These are phyloP conservation scores for Oligia strigilis DNA, from an alignment of 2,888 invertebrate genomes.

Conservation along the genomic window DNA sequence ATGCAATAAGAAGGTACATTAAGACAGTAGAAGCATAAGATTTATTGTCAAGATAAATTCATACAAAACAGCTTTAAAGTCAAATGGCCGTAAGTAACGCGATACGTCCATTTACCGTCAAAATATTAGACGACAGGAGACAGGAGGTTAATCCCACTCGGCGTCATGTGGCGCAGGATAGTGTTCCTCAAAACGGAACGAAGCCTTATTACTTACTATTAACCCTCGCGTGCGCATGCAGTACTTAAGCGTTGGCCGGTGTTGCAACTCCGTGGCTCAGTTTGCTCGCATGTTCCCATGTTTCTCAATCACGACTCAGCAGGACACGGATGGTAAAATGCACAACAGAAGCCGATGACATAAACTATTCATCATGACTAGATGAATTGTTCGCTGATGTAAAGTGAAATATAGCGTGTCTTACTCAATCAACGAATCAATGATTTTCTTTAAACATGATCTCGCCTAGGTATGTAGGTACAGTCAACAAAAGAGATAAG, in stretches of 20 bases:
- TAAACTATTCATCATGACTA: slow-evolving; percentile 49
- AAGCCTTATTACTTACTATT: slow-evolving; percentile 35
- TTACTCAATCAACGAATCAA: slow-evolving; percentile 34
- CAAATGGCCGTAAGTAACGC: slow-evolving; percentile 25
- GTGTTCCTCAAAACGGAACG: slow-evolving; percentile 58
- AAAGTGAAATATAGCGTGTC: slow-evolving; percentile 51
- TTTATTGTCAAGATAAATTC: neutral
- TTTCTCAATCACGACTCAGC: slow-evolving; percentile 47
- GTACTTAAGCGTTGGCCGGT: slow-evolving; percentile 4
- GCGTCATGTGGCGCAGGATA: slow-evolving; percentile 60
- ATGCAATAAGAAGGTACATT: neutral
- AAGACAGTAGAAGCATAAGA: neutral
- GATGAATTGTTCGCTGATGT: slow-evolving; percentile 32
- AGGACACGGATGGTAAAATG: slow-evolving; percentile 36
- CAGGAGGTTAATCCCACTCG: slow-evolving; percentile 38
- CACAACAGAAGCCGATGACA: slow-evolving; percentile 45
- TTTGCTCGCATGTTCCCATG: slow-evolving; percentile 28
- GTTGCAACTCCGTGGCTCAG: slow-evolving; percentile 32
- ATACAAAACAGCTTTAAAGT: slow-evolving; percentile 4
- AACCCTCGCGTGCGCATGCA: slow-evolving; percentile 29
- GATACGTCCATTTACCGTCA: slow-evolving; percentile 40
- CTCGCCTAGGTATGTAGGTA: neutral
- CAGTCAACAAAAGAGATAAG: neutral
- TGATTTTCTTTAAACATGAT: slow-evolving; percentile 11
- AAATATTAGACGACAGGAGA: slow-evolving; percentile 39